Evolutionary conservation across 2,888 invertebrate species (phyloP).

Genomic region (Tenthredo scrophulariae): DNA sequence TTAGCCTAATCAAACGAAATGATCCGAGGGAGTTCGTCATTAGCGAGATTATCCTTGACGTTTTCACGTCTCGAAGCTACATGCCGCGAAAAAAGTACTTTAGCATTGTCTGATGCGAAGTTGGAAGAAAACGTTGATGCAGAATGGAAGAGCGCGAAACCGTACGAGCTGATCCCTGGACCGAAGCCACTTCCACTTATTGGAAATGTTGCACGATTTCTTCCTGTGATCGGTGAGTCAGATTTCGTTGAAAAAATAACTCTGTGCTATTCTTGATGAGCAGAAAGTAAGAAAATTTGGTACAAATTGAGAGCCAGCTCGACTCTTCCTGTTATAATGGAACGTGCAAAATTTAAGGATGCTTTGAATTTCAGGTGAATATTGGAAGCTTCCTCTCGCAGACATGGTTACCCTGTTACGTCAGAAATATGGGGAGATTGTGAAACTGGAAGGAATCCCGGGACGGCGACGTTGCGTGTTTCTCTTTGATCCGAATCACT

Average conservation of each 20-base stretch:
- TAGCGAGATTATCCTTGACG: not conserved
- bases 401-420: slow-evolving; percentile 64
- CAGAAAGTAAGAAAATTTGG: not conserved
- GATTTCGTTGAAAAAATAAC: not conserved
- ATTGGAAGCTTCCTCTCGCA: slow-evolving; percentile 56
- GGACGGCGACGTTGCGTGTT: slow-evolving; percentile 65
- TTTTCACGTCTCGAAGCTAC: not conserved
- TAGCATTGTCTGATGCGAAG: not conserved
- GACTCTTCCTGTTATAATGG: not conserved
- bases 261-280: not conserved
- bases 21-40: not conserved
- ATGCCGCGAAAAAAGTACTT: not conserved
- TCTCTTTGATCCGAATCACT: slow-evolving; percentile 66
- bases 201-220: slow-evolving; percentile 73
- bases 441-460: slow-evolving; percentile 76
- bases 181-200: slow-evolving; percentile 78
- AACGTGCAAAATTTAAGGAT: not conserved
- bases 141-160: slow-evolving; percentile 65
- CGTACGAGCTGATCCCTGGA: slow-evolving; percentile 79
- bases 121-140: slow-evolving; percentile 51
- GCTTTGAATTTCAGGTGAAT: slow-evolving; percentile 63
- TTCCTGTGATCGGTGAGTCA: slow-evolving; percentile 67
- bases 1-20: not conserved
- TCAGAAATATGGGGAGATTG: slow-evolving; percentile 76
- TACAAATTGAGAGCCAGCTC: not conserved